Conservation (phyloP, 1,140 invertebrate species). For the Cotesia chilonis region DNA sequence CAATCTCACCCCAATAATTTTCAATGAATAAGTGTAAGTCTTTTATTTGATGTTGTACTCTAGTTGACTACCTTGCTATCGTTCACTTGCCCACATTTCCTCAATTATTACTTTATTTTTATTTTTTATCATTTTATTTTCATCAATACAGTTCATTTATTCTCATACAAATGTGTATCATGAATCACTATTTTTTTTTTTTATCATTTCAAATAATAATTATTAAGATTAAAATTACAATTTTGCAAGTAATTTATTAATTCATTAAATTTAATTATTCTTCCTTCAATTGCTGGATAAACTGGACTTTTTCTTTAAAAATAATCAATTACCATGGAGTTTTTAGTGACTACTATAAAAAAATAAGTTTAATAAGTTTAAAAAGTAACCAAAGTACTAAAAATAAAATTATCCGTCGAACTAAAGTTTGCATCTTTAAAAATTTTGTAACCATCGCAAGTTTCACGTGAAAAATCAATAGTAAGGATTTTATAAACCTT, state of each 20-base stretch:
- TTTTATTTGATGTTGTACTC: conserved; percentile 6
- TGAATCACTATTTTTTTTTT: neutral
- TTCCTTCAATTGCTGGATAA: neutral
- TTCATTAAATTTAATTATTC: neutral
- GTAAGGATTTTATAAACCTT: conserved; percentile 66
- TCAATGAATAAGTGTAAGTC: conserved; percentile 2
- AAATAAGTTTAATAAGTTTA: neutral
- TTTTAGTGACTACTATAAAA: neutral
- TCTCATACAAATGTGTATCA: neutral
- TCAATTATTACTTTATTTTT: conserved; percentile 1
- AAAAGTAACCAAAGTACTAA: neutral
- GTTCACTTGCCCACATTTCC: conserved; percentile 2
- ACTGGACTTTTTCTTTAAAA: neutral
- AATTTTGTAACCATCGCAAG: conserved; percentile 68
- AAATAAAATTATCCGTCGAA: conserved; percentile 30
- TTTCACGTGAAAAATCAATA: conserved; percentile 64
- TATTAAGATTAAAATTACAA: neutral
- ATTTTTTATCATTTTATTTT: conserved; percentile 3
- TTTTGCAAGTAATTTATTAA: neutral
- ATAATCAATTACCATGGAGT: neutral
- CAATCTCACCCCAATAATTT: conserved; percentile 23
- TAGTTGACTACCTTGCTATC: neutral
- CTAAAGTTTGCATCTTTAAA: conserved; percentile 43
- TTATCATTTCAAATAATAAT: neutral
- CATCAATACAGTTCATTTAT: neutral